phyloP scores from a whole-genome alignment of 1,140 invertebrate genomes.

The Heliconius congener region DNA sequence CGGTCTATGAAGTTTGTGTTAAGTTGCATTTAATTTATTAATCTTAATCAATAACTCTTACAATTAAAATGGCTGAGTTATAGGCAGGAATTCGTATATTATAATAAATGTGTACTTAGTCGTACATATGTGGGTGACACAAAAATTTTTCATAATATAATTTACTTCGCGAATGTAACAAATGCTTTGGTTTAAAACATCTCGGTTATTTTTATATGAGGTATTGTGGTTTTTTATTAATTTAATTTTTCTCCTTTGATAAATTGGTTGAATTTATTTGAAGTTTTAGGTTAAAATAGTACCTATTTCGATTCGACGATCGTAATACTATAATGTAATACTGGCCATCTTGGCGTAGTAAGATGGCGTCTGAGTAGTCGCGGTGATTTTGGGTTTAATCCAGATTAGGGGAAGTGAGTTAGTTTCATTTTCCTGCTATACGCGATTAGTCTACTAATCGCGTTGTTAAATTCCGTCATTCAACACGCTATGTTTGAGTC shows the following conservation, averaged over 20 bases:
- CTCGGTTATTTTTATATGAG: neutral
- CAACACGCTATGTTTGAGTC: too few species aligned
- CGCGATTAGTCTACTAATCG: too few species aligned
- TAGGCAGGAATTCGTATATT: neutral
- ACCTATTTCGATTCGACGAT: neutral
- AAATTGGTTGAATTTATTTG: neutral
- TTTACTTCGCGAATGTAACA: constrained; percentile 21
- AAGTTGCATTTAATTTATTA: constrained; percentile 20
- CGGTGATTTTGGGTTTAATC: too few species aligned
- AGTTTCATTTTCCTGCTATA: too few species aligned
- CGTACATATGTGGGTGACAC: neutral
- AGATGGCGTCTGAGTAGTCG: too few species aligned
- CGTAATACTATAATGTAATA: neutral
- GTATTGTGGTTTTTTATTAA: neutral
- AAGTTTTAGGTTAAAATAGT: neutral
- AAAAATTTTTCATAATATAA: constrained; percentile 16
- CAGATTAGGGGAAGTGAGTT: too few species aligned
- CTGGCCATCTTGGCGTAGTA: too few species aligned
- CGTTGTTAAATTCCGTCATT: neutral
- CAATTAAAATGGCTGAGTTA: neutral
- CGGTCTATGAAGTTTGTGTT: constrained; percentile 11
- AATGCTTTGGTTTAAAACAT: constrained; percentile 19
- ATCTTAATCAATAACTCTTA: constrained; percentile 8
- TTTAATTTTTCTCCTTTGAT: neutral
- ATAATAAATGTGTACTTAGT: neutral